A percentile compares a stretch with the other conserved stretches of the same genome.
Conservation (phyloP, 2,888 invertebrate genomes). For the Lasioglossum calceatum region DNA sequence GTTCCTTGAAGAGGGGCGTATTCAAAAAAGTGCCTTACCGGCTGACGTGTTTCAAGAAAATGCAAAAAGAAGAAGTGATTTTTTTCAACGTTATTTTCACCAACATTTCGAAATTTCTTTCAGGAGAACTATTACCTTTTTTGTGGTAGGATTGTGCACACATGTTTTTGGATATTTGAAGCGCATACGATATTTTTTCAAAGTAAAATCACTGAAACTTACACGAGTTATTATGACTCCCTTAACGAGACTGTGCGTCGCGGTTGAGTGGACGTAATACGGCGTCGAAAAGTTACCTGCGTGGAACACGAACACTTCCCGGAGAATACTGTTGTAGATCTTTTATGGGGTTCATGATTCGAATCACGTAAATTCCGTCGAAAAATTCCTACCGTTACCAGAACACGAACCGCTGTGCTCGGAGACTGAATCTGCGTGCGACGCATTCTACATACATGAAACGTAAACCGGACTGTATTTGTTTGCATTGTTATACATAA, state of each 20-base stretch:
- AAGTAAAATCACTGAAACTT: not conserved
- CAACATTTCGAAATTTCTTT: too few relatives aligned
- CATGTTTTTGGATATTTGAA: not conserved
- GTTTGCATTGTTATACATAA: conserved; percentile 7
- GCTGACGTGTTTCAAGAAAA: too few relatives aligned
- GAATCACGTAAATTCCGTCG: conserved; percentile 64
- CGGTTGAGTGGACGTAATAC: not conserved
- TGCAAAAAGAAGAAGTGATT: too few relatives aligned
- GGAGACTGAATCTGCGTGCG: conserved; percentile 34
- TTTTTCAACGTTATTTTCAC: too few relatives aligned
- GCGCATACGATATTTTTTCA: not conserved
- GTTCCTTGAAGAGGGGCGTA: not conserved
- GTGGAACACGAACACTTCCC: conserved; percentile 20
- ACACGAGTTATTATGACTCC: not conserved
- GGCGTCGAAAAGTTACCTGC: not conserved
- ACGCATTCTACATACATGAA: conserved; percentile 36
- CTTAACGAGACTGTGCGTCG: not conserved
- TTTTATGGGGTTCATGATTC: conserved; percentile 61
- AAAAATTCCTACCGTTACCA: conserved; percentile 57
- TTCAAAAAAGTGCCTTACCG: too few relatives aligned
- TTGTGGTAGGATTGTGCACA: too few relatives aligned
- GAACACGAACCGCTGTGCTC: conserved; percentile 33
- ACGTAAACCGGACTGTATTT: conserved; percentile 24
- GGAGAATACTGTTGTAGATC: conserved; percentile 28
- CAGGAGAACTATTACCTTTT: too few relatives aligned